Conservation (phyloP, 1,140 invertebrate genomes). For the Cryptotermes secundus region DNA sequence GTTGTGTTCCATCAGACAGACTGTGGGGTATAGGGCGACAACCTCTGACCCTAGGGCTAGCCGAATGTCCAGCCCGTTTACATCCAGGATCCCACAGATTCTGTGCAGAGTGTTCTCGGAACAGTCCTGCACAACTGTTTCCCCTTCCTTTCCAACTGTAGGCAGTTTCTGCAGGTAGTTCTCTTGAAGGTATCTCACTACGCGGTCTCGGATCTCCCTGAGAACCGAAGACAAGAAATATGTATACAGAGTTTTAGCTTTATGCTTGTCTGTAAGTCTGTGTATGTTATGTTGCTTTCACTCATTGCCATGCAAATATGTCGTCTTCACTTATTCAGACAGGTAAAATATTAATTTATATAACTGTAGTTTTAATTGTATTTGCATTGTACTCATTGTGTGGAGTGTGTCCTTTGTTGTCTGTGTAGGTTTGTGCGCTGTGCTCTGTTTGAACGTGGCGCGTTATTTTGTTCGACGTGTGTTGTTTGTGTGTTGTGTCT, state of each 20-base stretch:
- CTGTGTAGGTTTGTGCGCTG: too few species aligned
- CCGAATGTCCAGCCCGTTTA: constrained; percentile 74
- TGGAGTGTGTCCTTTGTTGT: too few species aligned
- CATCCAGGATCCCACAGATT: constrained; percentile 76
- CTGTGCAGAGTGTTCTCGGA: constrained; percentile 60
- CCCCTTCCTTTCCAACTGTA: background rate
- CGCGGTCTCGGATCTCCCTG: constrained; percentile 17
- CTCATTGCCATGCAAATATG: too few species aligned
- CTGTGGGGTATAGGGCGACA: constrained; percentile 64
- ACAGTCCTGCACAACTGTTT: constrained; percentile 46
- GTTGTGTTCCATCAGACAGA: constrained; percentile 73
- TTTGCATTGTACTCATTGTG: too few species aligned
- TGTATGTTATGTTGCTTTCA: too few species aligned
- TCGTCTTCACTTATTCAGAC: too few species aligned
- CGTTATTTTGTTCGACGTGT: too few species aligned
- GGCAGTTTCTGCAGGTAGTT: constrained; percentile 3
- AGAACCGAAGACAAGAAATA: background rate
- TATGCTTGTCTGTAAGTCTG: too few species aligned
- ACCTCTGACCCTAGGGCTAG: constrained; percentile 56
- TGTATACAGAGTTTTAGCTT: background rate
- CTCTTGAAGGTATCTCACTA: constrained; percentile 7
- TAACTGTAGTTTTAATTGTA: too few species aligned
- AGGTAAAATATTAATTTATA: too few species aligned
- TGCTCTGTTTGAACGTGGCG: too few species aligned
- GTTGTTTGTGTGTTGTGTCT: too few species aligned